Evolutionary conservation across 2,888 invertebrate species (phyloP), one percentile per base, ranked within the genome.

Genomic region (Choreutis nemorana): DNA sequence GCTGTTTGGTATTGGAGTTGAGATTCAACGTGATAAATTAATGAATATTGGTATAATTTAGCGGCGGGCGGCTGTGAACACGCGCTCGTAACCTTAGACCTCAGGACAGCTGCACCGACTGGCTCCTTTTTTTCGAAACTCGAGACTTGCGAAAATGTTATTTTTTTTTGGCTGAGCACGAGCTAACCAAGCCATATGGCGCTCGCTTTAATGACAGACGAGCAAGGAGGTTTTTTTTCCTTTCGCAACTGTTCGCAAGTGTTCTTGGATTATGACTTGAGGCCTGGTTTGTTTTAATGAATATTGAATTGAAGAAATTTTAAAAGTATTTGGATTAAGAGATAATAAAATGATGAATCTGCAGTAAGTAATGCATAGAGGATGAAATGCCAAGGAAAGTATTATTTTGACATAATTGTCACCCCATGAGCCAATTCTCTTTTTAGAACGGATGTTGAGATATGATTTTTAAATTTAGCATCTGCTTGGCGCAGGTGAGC

Each of bases 401-500:
- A n/a, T n/a, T n/a, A n/a, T n/a, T n/a, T n/a, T n/a, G n/a, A n/a
- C n/a, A n/a, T n/a, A n/a, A n/a, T n/a, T n/a, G 44, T 44, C 49
- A 41, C 52, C 49, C 50, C 60, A 50, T 55, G 65, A 67, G 70
- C 72, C 67, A 71, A 73, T 68, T 71, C 65, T 64, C 64, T 62
- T 72, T 75, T 54, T 57, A 55, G 66, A 75, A 53, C 78, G 75
- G 75, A 77, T 73, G 75, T 75, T 55, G 60, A 65, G 67, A 73
- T 72, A 67, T 71, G 70, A 70, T n/a, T n/a, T n/a, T n/a, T n/a
- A n/a, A n/a, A n/a, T n/a, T n/a, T n/a, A n/a, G n/a, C n/a, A n/a
- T n/a, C n/a, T n/a, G n/a, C n/a, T n/a, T n/a, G 47, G 55, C 62
- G 67, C 77, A 77, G 77, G 77, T 75, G 73, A 72, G 64, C 60